A percentile compares a stretch with the other conserved stretches of the same genome.
phyloP scores from a whole-genome alignment of 1,140 invertebrate species.

The Lepidurus packardi region DNA sequence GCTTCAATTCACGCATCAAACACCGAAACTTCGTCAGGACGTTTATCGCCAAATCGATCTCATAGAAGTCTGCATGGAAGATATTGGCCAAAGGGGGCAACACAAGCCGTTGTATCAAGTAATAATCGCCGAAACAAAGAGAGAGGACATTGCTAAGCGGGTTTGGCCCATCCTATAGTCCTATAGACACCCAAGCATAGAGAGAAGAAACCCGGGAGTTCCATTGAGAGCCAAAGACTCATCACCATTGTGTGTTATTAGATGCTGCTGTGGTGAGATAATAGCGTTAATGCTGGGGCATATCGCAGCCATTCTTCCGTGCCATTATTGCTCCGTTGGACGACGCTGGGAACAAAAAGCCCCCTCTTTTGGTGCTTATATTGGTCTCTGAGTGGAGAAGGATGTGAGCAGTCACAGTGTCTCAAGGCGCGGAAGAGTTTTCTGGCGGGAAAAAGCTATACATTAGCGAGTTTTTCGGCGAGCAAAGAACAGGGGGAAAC shows the following conservation, averaged over 20 bases:
- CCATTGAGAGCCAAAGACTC: neutral
- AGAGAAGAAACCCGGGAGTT: constrained; percentile 1
- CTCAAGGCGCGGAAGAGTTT: neutral
- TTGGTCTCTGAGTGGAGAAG: neutral
- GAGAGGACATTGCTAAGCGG: too few species aligned
- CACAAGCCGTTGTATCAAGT: too few species aligned
- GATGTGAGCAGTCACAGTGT: constrained; percentile 3
- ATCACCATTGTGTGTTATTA: constrained; percentile 22
- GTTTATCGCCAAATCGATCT: too few species aligned
- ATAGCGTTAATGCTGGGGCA: constrained; percentile 18
- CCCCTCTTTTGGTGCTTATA: neutral
- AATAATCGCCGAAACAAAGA: too few species aligned
- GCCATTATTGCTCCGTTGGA: neutral
- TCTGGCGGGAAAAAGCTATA: neutral
- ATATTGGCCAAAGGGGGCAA: too few species aligned
- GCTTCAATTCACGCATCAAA: too few species aligned
- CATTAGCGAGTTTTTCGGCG: neutral
- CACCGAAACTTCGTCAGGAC: too few species aligned
- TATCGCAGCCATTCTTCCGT: constrained; percentile 14
- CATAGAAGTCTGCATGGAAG: too few species aligned
- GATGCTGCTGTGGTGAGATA: constrained; percentile 21
- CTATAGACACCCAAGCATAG: neutral
- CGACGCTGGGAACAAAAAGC: neutral
- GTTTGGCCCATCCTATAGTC: too few species aligned
- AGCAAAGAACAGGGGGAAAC: neutral